Base-by-base conservation (phyloP, 2,888 invertebrate species). In the Podotricha telesiphe region DNA sequence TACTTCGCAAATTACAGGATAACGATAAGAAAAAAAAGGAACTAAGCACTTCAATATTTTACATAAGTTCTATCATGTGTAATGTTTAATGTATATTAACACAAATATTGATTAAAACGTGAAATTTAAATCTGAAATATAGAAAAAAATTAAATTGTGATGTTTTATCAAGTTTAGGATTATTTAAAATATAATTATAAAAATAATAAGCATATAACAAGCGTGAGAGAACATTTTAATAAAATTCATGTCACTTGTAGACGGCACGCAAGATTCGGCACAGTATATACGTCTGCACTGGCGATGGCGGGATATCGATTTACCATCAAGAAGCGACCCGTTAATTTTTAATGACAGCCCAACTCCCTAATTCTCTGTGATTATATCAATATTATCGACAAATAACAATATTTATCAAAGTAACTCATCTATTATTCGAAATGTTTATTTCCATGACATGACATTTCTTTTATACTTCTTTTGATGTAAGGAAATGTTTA, bases 261-360 rank as follows among this genome's bases (percentile, higher is more conserved):
- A 65, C 67, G 15, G 20, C 42, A 42, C 8, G 34, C 47, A 61
- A 56, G 56, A 61, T 70, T 53, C 34, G 34, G 61, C 47, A 62
- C 55, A 68, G 56, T 68, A 67, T 68, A 72, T 65, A 71, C 69
- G 73, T 74, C 66, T 66, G 70, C 61, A 71, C 67, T 48, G 58
- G 45, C 59, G 45, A 59, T 53, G 65, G 65, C 53, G 68, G 74
- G 64, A 69, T 87, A 91, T 91, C 79, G 91, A 91, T 91, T 92
- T 86, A 74, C 84, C 86, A 91, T 92, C 85, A 91, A 80, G 81
- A 81, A 77, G 79, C 77, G 76, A 75, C 77, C 77, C 84, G 84
- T 91, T 85, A 91, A 90, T 90, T 86, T 87, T 91, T 90, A 86
- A 91, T 81, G 85, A 80, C 77, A 77, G 81, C 81, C 80, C 79